phyloP scores from a whole-genome alignment of 2,888 invertebrate species.

The Mesochorus sp. region DNA sequence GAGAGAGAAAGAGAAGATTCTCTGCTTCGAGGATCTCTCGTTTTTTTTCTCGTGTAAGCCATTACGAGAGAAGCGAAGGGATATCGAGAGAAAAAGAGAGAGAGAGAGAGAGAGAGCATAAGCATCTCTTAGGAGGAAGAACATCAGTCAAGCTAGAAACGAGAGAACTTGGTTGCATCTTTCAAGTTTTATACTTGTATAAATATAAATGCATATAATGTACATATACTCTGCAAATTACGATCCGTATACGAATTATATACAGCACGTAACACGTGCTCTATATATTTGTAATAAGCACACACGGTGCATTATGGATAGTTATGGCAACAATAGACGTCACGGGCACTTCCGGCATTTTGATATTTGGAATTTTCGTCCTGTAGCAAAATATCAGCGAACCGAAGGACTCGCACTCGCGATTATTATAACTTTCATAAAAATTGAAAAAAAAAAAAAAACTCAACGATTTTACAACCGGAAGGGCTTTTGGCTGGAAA shows the following conservation, averaged over 20 bases:
- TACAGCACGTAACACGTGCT: neutral
- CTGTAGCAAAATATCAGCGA: too few relatives aligned
- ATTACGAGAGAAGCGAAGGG: slow-evolving; percentile 15
- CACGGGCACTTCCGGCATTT: too few relatives aligned
- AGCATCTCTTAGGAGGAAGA: slow-evolving; percentile 37
- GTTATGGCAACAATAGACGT: too few relatives aligned
- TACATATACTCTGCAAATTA: slow-evolving; percentile 11
- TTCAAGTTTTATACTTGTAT: slow-evolving; percentile 31
- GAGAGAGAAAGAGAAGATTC: slow-evolving; percentile 11
- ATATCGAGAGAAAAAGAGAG: slow-evolving; percentile 21
- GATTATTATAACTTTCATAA: too few relatives aligned
- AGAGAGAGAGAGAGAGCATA: neutral
- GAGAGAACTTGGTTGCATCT: slow-evolving; percentile 47
- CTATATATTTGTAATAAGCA: too few relatives aligned
- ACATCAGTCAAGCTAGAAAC: slow-evolving; percentile 51
- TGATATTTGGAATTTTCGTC: too few relatives aligned
- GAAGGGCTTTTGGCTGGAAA: too few relatives aligned
- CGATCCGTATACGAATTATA: neutral
- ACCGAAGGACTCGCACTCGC: too few relatives aligned
- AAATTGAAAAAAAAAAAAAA: too few relatives aligned
- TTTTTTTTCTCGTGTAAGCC: slow-evolving; percentile 38
- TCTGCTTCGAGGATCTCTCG: slow-evolving; percentile 9
- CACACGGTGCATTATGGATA: too few relatives aligned
- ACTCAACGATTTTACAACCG: too few relatives aligned
- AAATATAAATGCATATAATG: slow-evolving; percentile 17